Evolutionary conservation across 1,140 invertebrate genomes (phyloP), one percentile per base, ranked within the genome.

Genomic region (Tachypleus tridentatus): DNA sequence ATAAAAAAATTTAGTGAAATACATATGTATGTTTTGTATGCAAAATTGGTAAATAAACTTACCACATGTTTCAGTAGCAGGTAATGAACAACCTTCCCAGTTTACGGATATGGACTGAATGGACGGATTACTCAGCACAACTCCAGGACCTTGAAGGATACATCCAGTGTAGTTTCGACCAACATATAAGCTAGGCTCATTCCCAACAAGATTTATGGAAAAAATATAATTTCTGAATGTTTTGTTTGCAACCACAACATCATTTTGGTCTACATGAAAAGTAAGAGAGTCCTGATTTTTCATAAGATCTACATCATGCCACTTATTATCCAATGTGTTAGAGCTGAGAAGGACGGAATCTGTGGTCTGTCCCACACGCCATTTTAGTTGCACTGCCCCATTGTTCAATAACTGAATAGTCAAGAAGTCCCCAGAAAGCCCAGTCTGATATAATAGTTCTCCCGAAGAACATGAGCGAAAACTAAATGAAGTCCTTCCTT

Each of bases 101-200:
- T 82, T 73, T 4, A 87, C 87, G 72, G 85, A 86, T 70, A 82
- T 81, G 50, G 82, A 79, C 60, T 81, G 76, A 51, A 83, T 79
- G n/a, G 67, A 68, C 56, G 82, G 75, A 57, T 80, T 80, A 10
- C 82, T 85, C 73, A 93, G 89, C 66, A 87, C 82, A 29, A 92
- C 80, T 62, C 86, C 85, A 4, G 88, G 88, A 10, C 89, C 89
- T 80, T 91, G 86, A 64, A 88, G 80, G 50, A 93, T 82, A 74
- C 90, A 93, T 63, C 89, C 90, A 70, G 81, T 83, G 78, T 89
- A 91, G 65, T 86, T 86, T 5, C 64, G 58, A 49, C 89, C 89
- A 64, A 92, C 83, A 66, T 86, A 83, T 68, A 91, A 76, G 58
- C 84, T 78, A 62, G 84, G 79, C 72, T 81, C 77, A 74, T 82